Base-by-base conservation (phyloP, 1,140 invertebrate species). In the Penaeus vannamei region DNA sequence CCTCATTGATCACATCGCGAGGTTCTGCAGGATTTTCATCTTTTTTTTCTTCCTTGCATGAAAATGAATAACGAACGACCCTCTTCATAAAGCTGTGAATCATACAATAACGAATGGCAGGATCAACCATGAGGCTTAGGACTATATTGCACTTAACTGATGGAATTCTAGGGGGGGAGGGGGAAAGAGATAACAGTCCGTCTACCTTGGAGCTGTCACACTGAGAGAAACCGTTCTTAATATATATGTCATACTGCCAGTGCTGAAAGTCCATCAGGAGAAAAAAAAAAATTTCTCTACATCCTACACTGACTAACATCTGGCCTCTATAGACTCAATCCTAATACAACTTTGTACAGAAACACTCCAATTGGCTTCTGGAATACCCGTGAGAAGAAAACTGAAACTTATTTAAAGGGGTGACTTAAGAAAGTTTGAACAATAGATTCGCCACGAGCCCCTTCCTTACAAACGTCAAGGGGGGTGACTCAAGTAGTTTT, bases 61-160 rank as follows among this genome's bases (percentile, higher is more conserved):
- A 53, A 53, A 53, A 53, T 53, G 53, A 53, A 53, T 53, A 53
- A 5, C 17, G 53, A 53, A 53, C 53, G 53, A 53, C 53, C 53
- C 53, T 53, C 53, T 53, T 17, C 53, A 53, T 53, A 53, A 17
- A 53, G 53, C 53, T 53, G 53, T 53, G 53, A 53, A 80, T 59
- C 77, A 80, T 59, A 23, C 59, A 46, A 59, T 80, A 42, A n/a
- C 59, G 36, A 80, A 42, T 87, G 77, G 77, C 77, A 87, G 85
- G 77, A 87, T 87, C 77, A 87, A 64, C 26, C 36, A 61, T 61
- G 64, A 36, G 80, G 80, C 87, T 89, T 89, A 89, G 87, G n/a
- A 62, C 82, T 89, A 89, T 89, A 89, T 89, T 89, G 87, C 87
- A 89, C 87, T 79, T 89, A 42, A 53, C 64, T 64, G 79, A 26